Evolutionary conservation across 2,888 invertebrate genomes (phyloP), one percentile per base, ranked within the genome.

Genomic region (Liposcelis brunnea): DNA sequence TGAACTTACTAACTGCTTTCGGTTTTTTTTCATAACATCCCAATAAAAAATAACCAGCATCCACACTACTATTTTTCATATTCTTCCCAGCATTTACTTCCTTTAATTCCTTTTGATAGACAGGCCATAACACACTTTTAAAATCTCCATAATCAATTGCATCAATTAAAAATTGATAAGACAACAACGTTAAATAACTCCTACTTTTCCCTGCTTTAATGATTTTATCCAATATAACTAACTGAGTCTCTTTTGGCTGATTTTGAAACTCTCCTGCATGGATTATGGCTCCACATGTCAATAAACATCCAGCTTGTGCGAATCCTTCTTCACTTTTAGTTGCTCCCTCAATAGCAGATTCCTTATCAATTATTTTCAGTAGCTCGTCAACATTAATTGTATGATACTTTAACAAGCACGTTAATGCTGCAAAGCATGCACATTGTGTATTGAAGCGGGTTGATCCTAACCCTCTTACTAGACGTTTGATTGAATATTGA

Each of bases 401-500:
- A 14, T 40, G 19, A 40, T 5, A 18, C 11, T 14, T 12, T 19
- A 40, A 11, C 16, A 21, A 7, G 6, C 19, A 12, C 7, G 18
- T n/a, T 18, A 40, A 40, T 6, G 40, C 15, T 6, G 40, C 15
- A 18, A 40, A 40, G 6, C 16, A 40, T 12, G 21, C 19, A 18
- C n/a, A 18, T 19, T 40, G 40, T n/a, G 19, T 14, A 12, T 40
- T 19, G 12, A 19, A 12, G 7, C 21, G 18, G 16, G 15, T 12
- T 6, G 16, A 12, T 5, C 19, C 7, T 19, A 40, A 18, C 19
- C 40, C 40, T 6, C 19, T 16, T 18, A 40, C 40, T 5, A 40
- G 40, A 5, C 40, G 40, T 11, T 40, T 40, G 40, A 21, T n/a
- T 12, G 21, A 16, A 40, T 40, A 40, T n/a, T n/a, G 16, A n/a